A percentile compares a stretch with the other conserved stretches of the same genome.
Evolutionary conservation across 2,797 vertebrate species (phyloP).

Genomic region (Argentina silus): DNA sequence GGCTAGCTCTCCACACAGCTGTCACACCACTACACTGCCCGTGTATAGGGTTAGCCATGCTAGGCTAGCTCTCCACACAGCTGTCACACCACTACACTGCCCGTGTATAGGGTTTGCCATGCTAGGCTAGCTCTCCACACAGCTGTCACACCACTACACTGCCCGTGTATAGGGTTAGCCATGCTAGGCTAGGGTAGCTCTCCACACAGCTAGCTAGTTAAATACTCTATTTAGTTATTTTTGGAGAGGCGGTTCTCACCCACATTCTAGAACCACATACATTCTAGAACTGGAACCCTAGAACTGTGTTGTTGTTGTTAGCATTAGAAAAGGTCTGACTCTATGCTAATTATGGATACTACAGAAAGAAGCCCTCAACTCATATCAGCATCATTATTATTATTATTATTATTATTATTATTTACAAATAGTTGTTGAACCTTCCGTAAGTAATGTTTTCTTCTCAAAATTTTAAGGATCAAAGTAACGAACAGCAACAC

Average conservation of each 20-base stretch:
- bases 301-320: constrained; percentile 3
- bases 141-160: not conserved
- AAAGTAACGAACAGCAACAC: constrained; percentile 99
- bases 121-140: too few species aligned
- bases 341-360: not conserved
- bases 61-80: too few species aligned
- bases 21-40: not conserved
- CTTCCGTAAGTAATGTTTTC: constrained; percentile 85
- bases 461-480: constrained; percentile 95
- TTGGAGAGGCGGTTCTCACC: constrained; percentile 17
- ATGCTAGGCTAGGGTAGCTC: constrained; percentile 51
- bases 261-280: constrained; percentile 5
- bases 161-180: constrained; percentile 26
- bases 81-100: too few species aligned
- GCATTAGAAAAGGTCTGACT: constrained; percentile 2
- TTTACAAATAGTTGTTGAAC: constrained; percentile 52
- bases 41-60: constrained; percentile 27
- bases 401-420: constrained; percentile 1
- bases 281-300: constrained; percentile 13
- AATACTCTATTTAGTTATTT: too few species aligned
- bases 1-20: too few species aligned
- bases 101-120: too few species aligned
- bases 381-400: constrained; percentile 2
- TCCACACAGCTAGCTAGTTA: constrained; percentile 50
- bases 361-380: not conserved